phyloP scores from a whole-genome alignment of 2,888 invertebrate species.

The Lasioglossum leucozonium region DNA sequence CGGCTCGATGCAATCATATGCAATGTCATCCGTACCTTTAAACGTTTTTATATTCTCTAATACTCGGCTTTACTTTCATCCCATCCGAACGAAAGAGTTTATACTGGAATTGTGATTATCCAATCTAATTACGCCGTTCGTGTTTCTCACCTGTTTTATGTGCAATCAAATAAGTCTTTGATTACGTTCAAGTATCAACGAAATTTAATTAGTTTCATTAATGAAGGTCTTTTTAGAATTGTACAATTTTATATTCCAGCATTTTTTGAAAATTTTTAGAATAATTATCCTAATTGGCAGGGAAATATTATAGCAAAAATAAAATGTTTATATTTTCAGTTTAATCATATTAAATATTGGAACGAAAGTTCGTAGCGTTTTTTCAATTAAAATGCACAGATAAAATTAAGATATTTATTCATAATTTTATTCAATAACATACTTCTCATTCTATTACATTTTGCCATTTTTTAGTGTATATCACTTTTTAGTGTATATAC shows the following conservation, averaged over 20 bases:
- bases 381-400: no score
- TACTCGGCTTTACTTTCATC: constrained; percentile 10
- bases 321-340: neutral
- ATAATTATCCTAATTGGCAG: neutral
- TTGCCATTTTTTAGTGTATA: no score
- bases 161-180: neutral
- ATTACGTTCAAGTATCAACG: neutral
- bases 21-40: constrained; percentile 24
- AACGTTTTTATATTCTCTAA: constrained; percentile 23
- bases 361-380: no score
- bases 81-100: neutral
- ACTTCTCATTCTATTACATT: no score
- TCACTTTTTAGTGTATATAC: no score
- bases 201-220: neutral
- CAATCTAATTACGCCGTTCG: neutral
- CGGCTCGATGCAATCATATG: constrained; percentile 46
- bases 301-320: neutral
- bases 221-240: no score
- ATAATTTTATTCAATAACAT: no score
- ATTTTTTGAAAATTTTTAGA: no score
- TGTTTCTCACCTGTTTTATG: neutral
- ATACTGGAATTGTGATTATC: neutral
- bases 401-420: no score
- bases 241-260: no score
- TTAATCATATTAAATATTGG: neutral